Conservation (phyloP, 2,113 vertebrate species). For the Tyto alba region DNA sequence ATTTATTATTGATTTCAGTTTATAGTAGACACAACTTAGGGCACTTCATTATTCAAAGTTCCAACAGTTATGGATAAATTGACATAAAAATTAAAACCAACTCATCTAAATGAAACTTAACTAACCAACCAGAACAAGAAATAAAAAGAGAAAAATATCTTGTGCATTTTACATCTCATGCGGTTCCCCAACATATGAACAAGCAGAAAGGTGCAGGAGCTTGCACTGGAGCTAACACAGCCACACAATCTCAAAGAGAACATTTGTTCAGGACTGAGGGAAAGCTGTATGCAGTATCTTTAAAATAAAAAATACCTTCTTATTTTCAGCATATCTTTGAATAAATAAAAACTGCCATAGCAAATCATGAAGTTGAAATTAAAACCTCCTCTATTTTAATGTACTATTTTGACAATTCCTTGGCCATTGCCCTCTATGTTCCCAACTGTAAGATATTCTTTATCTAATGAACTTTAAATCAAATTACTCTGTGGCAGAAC, state of each 20-base stretch:
- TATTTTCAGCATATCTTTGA: slow-evolving; percentile 9
- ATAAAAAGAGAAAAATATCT: neutral
- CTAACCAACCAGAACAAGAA: neutral
- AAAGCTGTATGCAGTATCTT: neutral
- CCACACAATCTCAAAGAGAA: neutral
- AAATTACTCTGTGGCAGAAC: neutral
- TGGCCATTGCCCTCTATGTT: neutral
- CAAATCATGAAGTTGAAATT: slow-evolving; percentile 18
- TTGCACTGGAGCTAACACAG: neutral
- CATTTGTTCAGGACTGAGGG: neutral
- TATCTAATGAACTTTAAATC: slow-evolving; percentile 27
- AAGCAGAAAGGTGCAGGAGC: neutral
- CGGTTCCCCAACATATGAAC: neutral
- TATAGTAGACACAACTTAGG: neutral
- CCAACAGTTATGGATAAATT: neutral
- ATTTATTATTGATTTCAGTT: neutral
- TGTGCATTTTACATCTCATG: neutral
- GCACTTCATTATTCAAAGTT: neutral
- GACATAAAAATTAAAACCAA: neutral
- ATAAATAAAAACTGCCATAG: neutral
- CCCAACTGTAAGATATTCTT: neutral
- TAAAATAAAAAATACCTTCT: slow-evolving; percentile 1
- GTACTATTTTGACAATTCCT: slow-evolving; percentile 5
- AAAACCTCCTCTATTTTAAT: slow-evolving; percentile 27
- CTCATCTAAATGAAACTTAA: neutral